phyloP scores from a whole-genome alignment of 2,888 invertebrate species.

The Trachelus stipa region DNA sequence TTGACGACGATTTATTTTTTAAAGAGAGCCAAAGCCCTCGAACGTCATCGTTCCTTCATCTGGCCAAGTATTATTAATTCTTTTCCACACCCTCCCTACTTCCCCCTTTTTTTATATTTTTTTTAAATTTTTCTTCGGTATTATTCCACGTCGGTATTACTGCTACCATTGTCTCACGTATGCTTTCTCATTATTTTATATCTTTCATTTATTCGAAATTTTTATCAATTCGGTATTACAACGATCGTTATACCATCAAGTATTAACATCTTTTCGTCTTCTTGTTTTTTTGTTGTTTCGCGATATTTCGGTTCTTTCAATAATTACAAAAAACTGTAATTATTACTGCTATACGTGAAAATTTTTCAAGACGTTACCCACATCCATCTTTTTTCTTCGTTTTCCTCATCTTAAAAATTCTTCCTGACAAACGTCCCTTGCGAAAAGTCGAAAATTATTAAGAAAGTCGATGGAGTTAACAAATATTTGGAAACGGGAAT shows the following conservation, averaged over 20 bases:
- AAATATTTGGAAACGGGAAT: conserved; percentile 14
- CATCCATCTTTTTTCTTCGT: neutral
- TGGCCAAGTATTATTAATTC: neutral
- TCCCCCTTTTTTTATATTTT: conserved; percentile 14
- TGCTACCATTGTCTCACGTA: conserved; percentile 20
- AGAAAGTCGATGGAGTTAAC: conserved; percentile 20
- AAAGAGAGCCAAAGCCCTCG: neutral
- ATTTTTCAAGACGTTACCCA: neutral
- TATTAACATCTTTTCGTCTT: neutral
- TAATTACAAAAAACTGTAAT: neutral
- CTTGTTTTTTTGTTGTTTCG: too few relatives aligned
- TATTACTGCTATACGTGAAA: neutral
- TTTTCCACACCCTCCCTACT: neutral
- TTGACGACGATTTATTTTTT: conserved; percentile 8
- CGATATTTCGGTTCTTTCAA: neutral
- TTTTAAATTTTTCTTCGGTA: conserved; percentile 16
- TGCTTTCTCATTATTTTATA: conserved; percentile 17
- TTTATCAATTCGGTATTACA: neutral
- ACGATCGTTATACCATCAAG: neutral
- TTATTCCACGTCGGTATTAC: conserved; percentile 21
- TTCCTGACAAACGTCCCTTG: neutral
- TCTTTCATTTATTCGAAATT: conserved; percentile 4
- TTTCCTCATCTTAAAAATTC: neutral
- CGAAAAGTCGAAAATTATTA: neutral
- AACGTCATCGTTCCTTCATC: neutral